These are phyloP conservation scores for Chrysolina americana DNA, from an alignment of 2,888 invertebrate genomes.

Conservation along the genomic window DNA sequence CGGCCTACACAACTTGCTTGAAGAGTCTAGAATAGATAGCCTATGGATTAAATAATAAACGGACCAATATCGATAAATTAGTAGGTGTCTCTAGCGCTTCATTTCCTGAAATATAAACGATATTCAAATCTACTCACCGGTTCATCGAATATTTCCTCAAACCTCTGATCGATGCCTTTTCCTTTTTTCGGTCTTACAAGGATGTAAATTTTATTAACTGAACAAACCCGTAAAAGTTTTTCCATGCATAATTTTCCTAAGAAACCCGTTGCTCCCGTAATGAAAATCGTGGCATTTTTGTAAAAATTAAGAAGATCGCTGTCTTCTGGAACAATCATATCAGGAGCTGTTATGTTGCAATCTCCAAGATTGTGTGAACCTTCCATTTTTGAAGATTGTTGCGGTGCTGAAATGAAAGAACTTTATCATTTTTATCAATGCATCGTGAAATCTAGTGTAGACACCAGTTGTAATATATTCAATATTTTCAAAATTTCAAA, in stretches of 20 bases:
- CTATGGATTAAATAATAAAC: too few relatives aligned
- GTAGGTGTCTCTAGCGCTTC: too few relatives aligned
- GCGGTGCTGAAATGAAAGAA: background rate
- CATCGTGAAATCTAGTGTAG: too few relatives aligned
- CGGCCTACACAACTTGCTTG: too few relatives aligned
- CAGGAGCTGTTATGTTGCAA: conserved; percentile 70
- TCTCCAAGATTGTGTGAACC: conserved; percentile 60
- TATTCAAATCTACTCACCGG: conserved; percentile 67
- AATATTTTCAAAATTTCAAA: too few relatives aligned
- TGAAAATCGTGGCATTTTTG: conserved; percentile 60
- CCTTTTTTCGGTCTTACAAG: conserved; percentile 63
- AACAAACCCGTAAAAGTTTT: conserved; percentile 63
- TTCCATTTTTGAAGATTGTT: background rate
- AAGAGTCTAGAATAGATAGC: too few relatives aligned
- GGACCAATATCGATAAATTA: too few relatives aligned
- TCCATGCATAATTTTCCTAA: conserved; percentile 65
- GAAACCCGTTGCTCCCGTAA: conserved; percentile 68
- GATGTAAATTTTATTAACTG: conserved; percentile 64
- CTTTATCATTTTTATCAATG: too few relatives aligned
- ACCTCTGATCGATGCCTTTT: conserved; percentile 57
- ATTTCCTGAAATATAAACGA: too few relatives aligned
- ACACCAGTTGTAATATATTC: too few relatives aligned
- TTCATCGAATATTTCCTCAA: conserved; percentile 75
- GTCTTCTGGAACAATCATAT: conserved; percentile 67
- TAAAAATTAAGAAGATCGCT: conserved; percentile 56